Conservation (phyloP, 2,888 invertebrate genomes). For the Eilema depressum region DNA sequence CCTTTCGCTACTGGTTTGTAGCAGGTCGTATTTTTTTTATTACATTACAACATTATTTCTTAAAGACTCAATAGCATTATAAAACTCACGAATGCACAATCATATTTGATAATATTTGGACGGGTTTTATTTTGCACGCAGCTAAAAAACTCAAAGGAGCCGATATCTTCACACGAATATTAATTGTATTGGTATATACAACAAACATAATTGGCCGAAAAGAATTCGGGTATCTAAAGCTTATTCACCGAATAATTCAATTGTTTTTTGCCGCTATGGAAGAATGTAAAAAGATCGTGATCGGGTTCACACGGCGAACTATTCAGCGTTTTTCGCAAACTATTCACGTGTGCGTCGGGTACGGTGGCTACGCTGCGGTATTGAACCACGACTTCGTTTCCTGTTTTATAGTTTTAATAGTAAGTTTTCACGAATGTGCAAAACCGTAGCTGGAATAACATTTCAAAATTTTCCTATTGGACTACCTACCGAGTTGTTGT, state of each 20-base stretch:
- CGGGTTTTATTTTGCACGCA: conserved; percentile 5
- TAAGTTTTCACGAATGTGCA: no score
- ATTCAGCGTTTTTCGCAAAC: conserved; percentile 72
- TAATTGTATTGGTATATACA: conserved; percentile 37
- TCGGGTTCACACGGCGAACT: conserved; percentile 75
- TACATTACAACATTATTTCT: neutral
- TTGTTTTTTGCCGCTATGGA: conserved; percentile 61
- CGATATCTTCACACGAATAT: conserved; percentile 37
- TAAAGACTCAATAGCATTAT: neutral
- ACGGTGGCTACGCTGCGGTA: conserved; percentile 57
- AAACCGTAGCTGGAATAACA: neutral
- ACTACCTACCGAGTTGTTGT: neutral
- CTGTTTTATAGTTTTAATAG: neutral
- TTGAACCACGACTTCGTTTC: neutral
- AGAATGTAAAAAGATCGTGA: conserved; percentile 69
- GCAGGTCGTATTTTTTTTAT: neutral
- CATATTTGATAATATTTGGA: neutral
- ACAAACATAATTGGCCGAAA: conserved; percentile 44
- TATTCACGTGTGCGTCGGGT: conserved; percentile 69
- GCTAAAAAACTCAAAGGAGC: conserved; percentile 28
- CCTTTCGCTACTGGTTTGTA: neutral
- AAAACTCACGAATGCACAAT: neutral
- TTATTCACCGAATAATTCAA: conserved; percentile 52
- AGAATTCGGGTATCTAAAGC: conserved; percentile 40
- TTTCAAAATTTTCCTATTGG: neutral